Percentiles rank a stretch among this genome's conserved stretches.
Evolutionary conservation across 2,113 vertebrate species (phyloP).

Genomic region (Rhynchomys soricoides): DNA sequence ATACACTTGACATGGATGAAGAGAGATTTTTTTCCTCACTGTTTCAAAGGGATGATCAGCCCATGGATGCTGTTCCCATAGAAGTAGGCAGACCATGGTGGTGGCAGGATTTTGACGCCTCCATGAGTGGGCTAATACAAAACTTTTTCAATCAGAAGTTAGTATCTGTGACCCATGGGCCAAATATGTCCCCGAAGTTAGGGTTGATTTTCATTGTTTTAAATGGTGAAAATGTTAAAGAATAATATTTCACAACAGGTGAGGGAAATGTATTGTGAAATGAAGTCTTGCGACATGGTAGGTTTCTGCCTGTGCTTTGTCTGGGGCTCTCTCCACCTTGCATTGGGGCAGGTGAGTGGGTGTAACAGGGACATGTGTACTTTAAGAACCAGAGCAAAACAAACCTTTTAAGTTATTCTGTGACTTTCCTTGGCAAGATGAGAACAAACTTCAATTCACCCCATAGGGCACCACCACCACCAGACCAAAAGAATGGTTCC

Average conservation of each 20-base stretch:
- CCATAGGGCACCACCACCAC: neutral
- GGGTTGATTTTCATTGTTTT: constrained; percentile 37
- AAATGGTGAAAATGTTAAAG: constrained; percentile 18
- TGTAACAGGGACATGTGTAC: neutral
- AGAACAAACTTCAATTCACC: neutral
- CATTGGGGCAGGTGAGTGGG: no score
- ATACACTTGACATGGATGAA: neutral
- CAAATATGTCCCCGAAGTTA: neutral
- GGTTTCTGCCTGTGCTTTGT: neutral
- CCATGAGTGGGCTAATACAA: neutral
- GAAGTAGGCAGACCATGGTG: neutral
- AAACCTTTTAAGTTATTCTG: neutral
- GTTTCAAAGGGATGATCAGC: neutral
- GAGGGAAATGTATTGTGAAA: neutral
- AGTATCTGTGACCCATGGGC: neutral
- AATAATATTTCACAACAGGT: neutral
- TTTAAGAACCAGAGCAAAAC: neutral
- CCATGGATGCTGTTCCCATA: neutral
- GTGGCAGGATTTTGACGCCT: neutral
- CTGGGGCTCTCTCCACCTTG: neutral
- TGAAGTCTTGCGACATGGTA: neutral
- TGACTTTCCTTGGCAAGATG: neutral
- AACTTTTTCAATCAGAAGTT: neutral
- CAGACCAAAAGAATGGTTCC: neutral
- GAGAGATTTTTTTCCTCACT: neutral